A percentile compares a stretch with the other conserved stretches of the same genome.
Conservation (phyloP, 2,797 vertebrate genomes). For the Cyprinella venusta region DNA sequence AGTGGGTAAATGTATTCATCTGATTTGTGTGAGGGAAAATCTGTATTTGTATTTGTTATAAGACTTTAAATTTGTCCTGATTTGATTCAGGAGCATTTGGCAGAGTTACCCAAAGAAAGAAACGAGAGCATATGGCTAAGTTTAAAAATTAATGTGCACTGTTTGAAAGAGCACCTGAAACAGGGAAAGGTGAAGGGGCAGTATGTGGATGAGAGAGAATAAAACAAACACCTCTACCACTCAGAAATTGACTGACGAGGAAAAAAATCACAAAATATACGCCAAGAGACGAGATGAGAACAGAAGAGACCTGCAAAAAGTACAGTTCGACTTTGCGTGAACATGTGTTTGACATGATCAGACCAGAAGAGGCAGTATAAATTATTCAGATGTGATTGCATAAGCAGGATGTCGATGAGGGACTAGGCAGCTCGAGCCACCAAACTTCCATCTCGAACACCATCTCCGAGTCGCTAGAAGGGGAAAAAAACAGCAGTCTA, state of each 20-base stretch:
- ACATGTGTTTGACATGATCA: slow-evolving; percentile 56
- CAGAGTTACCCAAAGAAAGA: slow-evolving; percentile 65
- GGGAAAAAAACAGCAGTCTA: slow-evolving; percentile 27
- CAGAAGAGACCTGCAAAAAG: background rate
- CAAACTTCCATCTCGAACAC: background rate
- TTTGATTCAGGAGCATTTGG: slow-evolving; percentile 66
- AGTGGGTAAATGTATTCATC: background rate
- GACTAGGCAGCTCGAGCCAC: slow-evolving; percentile 16
- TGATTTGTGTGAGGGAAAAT: background rate
- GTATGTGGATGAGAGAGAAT: slow-evolving; percentile 20
- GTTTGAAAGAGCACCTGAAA: slow-evolving; percentile 52
- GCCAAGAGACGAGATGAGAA: background rate
- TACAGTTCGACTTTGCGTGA: background rate
- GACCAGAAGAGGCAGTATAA: slow-evolving; percentile 59
- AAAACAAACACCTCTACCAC: slow-evolving; percentile 22
- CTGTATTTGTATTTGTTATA: background rate
- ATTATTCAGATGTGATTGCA: slow-evolving; percentile 70
- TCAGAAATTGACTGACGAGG: slow-evolving; percentile 52
- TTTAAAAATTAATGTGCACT: slow-evolving; percentile 72
- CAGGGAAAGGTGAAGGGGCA: slow-evolving; percentile 26
- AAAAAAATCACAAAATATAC: background rate
- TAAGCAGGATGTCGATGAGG: slow-evolving; percentile 58
- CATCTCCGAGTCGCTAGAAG: background rate
- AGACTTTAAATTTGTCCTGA: slow-evolving; percentile 41
- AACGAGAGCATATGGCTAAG: slow-evolving; percentile 69